Conservation (phyloP, 2,113 vertebrate species). For the Pelecanus crispus region DNA sequence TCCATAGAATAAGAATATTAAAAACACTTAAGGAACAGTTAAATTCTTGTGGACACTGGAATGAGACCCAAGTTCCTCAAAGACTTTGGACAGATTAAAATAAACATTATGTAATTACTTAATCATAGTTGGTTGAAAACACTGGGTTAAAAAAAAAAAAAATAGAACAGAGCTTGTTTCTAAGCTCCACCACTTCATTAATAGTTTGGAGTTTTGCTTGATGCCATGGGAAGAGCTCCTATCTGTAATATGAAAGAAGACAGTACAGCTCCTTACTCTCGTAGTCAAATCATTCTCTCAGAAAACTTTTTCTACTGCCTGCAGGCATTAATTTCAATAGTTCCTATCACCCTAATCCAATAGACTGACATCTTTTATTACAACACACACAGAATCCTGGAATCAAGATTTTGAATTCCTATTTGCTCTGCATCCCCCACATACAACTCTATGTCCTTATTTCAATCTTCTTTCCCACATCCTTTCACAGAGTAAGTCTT, state of each 20-base stretch:
- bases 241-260: background rate
- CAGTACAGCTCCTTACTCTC: background rate
- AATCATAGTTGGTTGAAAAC: background rate
- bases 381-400: background rate
- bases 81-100: background rate
- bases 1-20: background rate
- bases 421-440: background rate
- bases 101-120: background rate
- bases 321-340: background rate
- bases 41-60: background rate
- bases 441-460: background rate
- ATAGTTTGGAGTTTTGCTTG: background rate
- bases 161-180: background rate
- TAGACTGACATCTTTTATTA: background rate
- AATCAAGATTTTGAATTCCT: background rate
- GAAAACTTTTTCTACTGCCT: background rate
- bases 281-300: background rate
- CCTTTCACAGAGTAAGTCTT: background rate
- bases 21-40: background rate
- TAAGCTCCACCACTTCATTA: background rate
- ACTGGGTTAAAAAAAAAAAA: background rate
- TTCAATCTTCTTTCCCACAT: background rate
- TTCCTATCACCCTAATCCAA: background rate
- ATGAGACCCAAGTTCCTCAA: background rate
- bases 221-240: background rate